Conservation (phyloP, 2,797 vertebrate species). For the Neostethus bicornis region DNA sequence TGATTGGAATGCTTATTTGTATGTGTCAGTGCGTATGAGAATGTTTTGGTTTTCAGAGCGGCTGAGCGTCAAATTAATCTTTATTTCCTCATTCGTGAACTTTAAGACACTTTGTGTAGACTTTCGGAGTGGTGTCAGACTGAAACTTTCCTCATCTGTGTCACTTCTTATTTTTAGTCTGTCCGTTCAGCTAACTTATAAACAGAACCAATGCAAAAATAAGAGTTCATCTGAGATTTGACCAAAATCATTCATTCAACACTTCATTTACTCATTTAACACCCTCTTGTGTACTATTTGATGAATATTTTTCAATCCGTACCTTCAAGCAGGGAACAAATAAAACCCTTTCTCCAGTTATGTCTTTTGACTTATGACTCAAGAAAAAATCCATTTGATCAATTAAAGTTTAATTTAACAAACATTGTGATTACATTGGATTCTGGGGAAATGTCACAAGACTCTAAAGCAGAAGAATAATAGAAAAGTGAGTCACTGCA, state of each 20-base stretch:
- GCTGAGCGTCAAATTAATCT: slow-evolving; percentile 7
- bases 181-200: not conserved
- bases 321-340: slow-evolving; percentile 15
- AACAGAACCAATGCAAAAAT: slow-evolving; percentile 10
- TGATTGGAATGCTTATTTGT: slow-evolving; percentile 10
- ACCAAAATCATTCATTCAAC: slow-evolving; percentile 17
- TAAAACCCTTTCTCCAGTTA: slow-evolving; percentile 37
- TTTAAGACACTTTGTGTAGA: slow-evolving; percentile 2
- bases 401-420: slow-evolving; percentile 54
- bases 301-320: slow-evolving; percentile 48
- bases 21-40: not conserved
- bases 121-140: slow-evolving; percentile 20
- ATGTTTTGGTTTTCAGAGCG: slow-evolving; percentile 13
- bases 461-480: slow-evolving; percentile 6
- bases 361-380: slow-evolving; percentile 39
- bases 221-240: not conserved
- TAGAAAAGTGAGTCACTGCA: slow-evolving; percentile 21
- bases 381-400: slow-evolving; percentile 53
- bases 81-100: slow-evolving; percentile 29
- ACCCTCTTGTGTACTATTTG: slow-evolving; percentile 1
- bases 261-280: slow-evolving; percentile 16
- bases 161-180: slow-evolving; percentile 2
- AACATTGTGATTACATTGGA: slow-evolving; percentile 18
- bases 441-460: slow-evolving; percentile 1
- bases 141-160: not conserved